Base-by-base conservation (phyloP, 1,140 invertebrate genomes). In the Ridgeia piscesae region DNA sequence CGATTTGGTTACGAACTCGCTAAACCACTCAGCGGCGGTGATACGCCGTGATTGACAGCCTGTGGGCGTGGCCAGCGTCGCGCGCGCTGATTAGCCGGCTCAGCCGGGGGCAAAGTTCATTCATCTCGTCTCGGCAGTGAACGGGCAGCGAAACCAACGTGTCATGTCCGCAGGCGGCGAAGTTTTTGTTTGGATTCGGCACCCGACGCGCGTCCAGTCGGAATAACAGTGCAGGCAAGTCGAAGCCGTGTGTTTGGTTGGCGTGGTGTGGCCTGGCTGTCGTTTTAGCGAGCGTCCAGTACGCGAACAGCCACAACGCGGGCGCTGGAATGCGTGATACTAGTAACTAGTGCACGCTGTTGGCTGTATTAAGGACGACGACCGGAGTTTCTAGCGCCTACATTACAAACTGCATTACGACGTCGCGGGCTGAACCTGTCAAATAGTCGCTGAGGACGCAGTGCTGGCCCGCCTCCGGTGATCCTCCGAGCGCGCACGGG, bases 191-290 rank as follows among this genome's bases (percentile, higher is more conserved):
- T 77, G 58, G 58, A 77, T 77, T 77, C 58, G 58, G 27, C 58
- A 77, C 58, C 58, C 58, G 58, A 77, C 58, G 58, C 58, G 17
- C 58, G 58, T 77, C 58, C 27, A 77, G 11, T 4, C 58, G 58
- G 58, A 77, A 77, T 77, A 77, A 77, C 58, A 77, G 58, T 77
- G 58, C 58, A 77, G 58, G 58, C 58, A 77, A 77, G 58, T 77
- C 17, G 58, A 77, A 77, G 58, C 58, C 6, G 58, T 77, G 58
- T 77, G 58, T 50, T 0, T 77, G 27, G 58, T 77, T 77, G 58
- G 2, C 58, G 17, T 77, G 17, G 11, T 77, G 58, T 77, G 17
- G 11, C 42, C 58, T 21, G 58, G 58, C 58, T 77, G 58, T 77
- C 17, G 27, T 77, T 77, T 21, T 77, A 77, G 27, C 58, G 58